Base-by-base conservation (phyloP, 2,797 vertebrate species). In the Catharus ustulatus region DNA sequence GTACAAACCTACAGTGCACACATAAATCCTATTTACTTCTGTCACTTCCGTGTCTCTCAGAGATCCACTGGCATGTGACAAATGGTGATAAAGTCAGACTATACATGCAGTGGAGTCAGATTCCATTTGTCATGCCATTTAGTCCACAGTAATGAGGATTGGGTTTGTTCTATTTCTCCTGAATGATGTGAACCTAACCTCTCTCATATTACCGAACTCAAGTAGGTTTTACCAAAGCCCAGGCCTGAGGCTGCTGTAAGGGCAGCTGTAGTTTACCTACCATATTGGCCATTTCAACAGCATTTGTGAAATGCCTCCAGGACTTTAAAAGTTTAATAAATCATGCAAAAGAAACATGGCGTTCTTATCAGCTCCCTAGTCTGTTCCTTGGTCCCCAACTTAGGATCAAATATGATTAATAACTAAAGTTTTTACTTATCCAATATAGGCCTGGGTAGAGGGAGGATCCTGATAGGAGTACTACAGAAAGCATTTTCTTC, bases 131-230 rank as follows among this genome's bases (percentile, higher is more conserved):
- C 11, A 27, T n/a, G 13, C 8, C 10, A n/a, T 71, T 66, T 63
- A 76, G 68, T 43, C 22, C 9, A 29, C 22, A 51, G 36, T 58
- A 54, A 24, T 0, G 0, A 36, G 8, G 11, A 59, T 12, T 15
- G 16, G 13, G 10, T 32, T 84, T 59, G 40, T 52, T 66, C 38
- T 69, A 5, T 76, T 93, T 63, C 32, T 67, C 69, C 45, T n/a
- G 40, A 82, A 73, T 42, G 57, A 62, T 48, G 17, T 0, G 0
- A 75, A 55, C 4, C 4, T 32, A 45, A 52, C 8, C 7, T 69
- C 18, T 62, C 20, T 61, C 19, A 16, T 32, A 10, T 46, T 46
- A 40, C 17, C 48, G 11, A 63, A 74, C 8, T 54, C 21, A 57
- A 42, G 48, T 13, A 22, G 4, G 48, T 77, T 68, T 80, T 48